Evolutionary conservation across 1,140 invertebrate species (phyloP).

Genomic region (Drosophila chauvacae): DNA sequence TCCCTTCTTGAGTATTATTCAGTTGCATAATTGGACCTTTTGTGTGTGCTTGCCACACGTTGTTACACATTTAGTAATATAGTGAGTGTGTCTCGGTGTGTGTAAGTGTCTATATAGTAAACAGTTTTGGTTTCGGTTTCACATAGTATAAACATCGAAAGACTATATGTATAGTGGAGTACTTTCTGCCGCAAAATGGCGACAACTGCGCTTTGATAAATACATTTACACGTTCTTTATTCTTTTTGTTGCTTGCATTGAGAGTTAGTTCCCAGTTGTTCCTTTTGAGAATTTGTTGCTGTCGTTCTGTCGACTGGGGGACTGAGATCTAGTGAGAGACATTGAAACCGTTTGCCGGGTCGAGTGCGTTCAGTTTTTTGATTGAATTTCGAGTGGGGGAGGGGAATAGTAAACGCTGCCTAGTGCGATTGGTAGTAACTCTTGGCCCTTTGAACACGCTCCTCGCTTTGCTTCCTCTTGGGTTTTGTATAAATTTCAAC

Average conservation of each 20-base stretch:
- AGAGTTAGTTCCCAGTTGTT: constrained; percentile 1
- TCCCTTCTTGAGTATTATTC: constrained; percentile 61
- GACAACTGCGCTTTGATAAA: constrained; percentile 33
- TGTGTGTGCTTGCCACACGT: constrained; percentile 61
- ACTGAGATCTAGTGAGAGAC: constrained; percentile 43
- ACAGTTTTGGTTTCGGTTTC: constrained; percentile 35
- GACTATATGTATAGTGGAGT: constrained; percentile 47
- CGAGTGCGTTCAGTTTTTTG: constrained; percentile 47
- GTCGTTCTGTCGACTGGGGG: constrained; percentile 10
- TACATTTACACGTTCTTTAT: constrained; percentile 27
- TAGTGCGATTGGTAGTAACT: constrained; percentile 62
- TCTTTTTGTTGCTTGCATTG: constrained; percentile 3
- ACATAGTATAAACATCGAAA: constrained; percentile 60
- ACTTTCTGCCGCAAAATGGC: constrained; percentile 54
- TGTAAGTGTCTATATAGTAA: constrained; percentile 33
- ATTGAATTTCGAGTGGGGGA: constrained; percentile 40
- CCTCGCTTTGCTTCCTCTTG: constrained; percentile 7
- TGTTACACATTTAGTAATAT: constrained; percentile 71
- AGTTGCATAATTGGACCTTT: constrained; percentile 78
- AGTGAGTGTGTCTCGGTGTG: constrained; percentile 23
- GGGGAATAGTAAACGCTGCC: constrained; percentile 20
- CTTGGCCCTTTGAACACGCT: constrained; percentile 65
- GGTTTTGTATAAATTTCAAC: constrained; percentile 35
- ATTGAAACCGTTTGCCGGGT: constrained; percentile 71
- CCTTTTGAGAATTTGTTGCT: constrained; percentile 14